phyloP scores from a whole-genome alignment of 2,888 invertebrate species.

The Prosopocoilus inquinatus region DNA sequence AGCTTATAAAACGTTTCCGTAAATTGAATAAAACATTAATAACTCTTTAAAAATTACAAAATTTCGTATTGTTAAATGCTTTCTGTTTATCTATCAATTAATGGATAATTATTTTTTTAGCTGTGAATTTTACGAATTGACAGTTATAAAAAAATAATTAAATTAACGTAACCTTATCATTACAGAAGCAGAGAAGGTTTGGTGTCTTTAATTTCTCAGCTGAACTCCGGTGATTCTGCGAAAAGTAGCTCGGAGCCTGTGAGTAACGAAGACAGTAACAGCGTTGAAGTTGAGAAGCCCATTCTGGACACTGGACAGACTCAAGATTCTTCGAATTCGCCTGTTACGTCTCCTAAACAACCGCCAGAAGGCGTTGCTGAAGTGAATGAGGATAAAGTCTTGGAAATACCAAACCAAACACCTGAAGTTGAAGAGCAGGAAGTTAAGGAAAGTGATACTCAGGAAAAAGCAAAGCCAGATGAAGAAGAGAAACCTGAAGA shows the following conservation, averaged over 20 bases:
- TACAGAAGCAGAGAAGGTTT: slow-evolving; percentile 66
- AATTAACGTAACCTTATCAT: slow-evolving; percentile 15
- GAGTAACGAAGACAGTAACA: slow-evolving; percentile 66
- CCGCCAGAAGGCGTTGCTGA: slow-evolving; percentile 10
- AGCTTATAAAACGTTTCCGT: too few relatives aligned
- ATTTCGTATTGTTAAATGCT: too few relatives aligned
- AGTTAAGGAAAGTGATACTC: slow-evolving; percentile 28
- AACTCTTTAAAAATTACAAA: too few relatives aligned
- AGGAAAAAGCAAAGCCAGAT: slow-evolving; percentile 19
- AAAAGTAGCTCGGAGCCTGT: slow-evolving; percentile 58
- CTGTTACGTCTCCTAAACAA: not conserved
- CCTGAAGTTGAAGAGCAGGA: slow-evolving; percentile 9
- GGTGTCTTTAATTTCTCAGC: slow-evolving; percentile 70
- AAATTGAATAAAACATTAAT: too few relatives aligned
- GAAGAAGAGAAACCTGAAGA: slow-evolving; percentile 19
- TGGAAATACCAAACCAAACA: slow-evolving; percentile 7
- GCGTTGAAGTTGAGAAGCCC: slow-evolving; percentile 57
- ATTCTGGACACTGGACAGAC: slow-evolving; percentile 57
- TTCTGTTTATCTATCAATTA: not conserved
- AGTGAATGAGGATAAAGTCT: slow-evolving; percentile 1
- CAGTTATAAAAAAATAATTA: too few relatives aligned
- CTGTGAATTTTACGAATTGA: slow-evolving; percentile 6
- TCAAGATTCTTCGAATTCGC: slow-evolving; percentile 31
- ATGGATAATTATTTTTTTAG: slow-evolving; percentile 11
- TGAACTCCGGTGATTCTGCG: slow-evolving; percentile 69